Conservation (phyloP, 1,140 invertebrate genomes). For the Drosophila nebulosa region DNA sequence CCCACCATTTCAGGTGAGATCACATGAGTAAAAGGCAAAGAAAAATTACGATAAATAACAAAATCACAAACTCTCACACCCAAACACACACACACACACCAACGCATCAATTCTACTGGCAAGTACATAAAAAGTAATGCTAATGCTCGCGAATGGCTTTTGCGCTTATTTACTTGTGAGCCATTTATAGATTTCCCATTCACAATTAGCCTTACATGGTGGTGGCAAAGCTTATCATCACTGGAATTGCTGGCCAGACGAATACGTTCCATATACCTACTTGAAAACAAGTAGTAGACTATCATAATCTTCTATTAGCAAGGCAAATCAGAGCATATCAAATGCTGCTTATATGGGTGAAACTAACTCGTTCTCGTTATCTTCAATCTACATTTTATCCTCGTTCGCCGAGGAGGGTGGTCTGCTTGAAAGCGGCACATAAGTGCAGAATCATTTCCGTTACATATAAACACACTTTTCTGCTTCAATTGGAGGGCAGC, state of each 20-base stretch:
- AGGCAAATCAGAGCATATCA: slow-evolving; percentile 54
- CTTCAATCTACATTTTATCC: slow-evolving; percentile 13
- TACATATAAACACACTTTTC: slow-evolving; percentile 79
- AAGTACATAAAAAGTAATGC: slow-evolving; percentile 64
- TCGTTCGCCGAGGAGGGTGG: neutral
- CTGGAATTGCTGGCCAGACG: slow-evolving; percentile 20
- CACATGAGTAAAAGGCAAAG: neutral
- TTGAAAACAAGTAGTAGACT: slow-evolving; percentile 14
- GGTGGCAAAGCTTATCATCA: slow-evolving; percentile 57
- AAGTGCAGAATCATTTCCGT: slow-evolving; percentile 78
- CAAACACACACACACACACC: slow-evolving; percentile 11
- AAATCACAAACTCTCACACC: slow-evolving; percentile 19
- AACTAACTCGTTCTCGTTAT: slow-evolving; percentile 35
- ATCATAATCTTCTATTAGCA: slow-evolving; percentile 69
- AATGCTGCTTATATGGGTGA: slow-evolving; percentile 28
- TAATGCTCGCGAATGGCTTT: slow-evolving; percentile 13
- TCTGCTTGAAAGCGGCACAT: slow-evolving; percentile 46
- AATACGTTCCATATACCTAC: neutral
- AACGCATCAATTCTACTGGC: slow-evolving; percentile 50
- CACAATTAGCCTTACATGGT: slow-evolving; percentile 70
- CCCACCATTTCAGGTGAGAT: slow-evolving; percentile 21
- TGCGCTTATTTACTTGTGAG: slow-evolving; percentile 25
- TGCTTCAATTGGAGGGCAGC: slow-evolving; percentile 61
- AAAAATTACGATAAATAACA: slow-evolving; percentile 1
- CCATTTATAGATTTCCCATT: slow-evolving; percentile 59